Conservation (phyloP, 2,797 vertebrate species). For the Peromyscus eremicus region DNA sequence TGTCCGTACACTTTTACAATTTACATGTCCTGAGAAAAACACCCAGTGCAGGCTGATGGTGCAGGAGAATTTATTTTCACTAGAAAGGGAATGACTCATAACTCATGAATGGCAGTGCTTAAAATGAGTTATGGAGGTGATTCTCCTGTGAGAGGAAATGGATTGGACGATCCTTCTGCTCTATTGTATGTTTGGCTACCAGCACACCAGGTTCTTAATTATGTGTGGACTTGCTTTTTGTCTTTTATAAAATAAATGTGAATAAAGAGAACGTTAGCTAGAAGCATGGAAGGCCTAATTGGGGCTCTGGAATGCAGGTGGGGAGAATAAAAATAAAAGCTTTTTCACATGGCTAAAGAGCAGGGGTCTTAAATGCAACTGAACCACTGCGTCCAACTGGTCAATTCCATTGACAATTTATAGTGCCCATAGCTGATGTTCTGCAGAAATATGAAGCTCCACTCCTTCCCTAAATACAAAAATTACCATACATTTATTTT, state of each 20-base stretch:
- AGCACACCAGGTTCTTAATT: constrained; percentile 86
- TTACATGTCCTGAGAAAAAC: constrained; percentile 83
- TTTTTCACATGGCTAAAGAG: constrained; percentile 59
- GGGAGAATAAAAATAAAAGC: constrained; percentile 73
- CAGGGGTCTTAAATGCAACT: constrained; percentile 53
- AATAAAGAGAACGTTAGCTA: constrained; percentile 71
- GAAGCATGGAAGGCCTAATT: constrained; percentile 64
- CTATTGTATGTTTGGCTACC: constrained; percentile 86
- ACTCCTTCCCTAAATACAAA: constrained; percentile 57
- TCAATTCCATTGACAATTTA: constrained; percentile 41
- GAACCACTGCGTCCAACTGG: constrained; percentile 59
- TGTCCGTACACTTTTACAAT: constrained; percentile 83
- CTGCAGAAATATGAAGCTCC: constrained; percentile 56
- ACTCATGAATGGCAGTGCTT: constrained; percentile 87
- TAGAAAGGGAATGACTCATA: constrained; percentile 88
- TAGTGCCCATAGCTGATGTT: background rate
- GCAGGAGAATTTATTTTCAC: constrained; percentile 88
- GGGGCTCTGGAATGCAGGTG: constrained; percentile 62
- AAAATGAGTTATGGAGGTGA: constrained; percentile 88
- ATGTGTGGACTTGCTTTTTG: constrained; percentile 81
- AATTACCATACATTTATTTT: constrained; percentile 27
- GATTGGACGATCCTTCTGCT: constrained; percentile 85
- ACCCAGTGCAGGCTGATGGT: constrained; percentile 73
- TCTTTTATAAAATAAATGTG: constrained; percentile 81
- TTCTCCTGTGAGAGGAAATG: constrained; percentile 87